Base-by-base conservation (phyloP, 2,113 vertebrate species). In the Daubentonia madagascariensis region DNA sequence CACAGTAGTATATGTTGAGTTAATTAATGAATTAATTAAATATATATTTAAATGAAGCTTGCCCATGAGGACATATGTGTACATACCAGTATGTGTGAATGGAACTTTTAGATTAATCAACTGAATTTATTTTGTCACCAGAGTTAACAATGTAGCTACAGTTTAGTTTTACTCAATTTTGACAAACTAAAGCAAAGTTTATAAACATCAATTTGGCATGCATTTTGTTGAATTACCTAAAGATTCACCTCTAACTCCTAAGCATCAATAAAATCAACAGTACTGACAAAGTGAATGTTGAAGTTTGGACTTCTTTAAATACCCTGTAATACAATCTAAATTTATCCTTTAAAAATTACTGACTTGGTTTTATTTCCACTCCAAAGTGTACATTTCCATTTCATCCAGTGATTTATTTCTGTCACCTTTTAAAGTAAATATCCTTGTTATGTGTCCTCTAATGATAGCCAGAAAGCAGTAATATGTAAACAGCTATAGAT, bases 401-500 rank as follows among this genome's bases (percentile, higher is more conserved):
- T 48, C 45, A 90, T 25, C 45, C 75, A 25, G 32, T 88, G 70
- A 87, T 65, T 54, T 92, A 73, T 89, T 57, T 83, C 43, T 95
- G 23, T 57, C 87, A 90, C n/a, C 35, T 73, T 95, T 83, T 57
- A 75, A 85, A 63, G 20, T 87, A 90, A 95, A 92, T 92, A 72
- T 50, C 37, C 54, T 94, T 96, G 73, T 81, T 94, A 35, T 40
- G 2, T 84, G 35, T 48, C 61, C 50, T 95, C 11, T 84, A 57
- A 84, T 92, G 40, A 65, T 40, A 93, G 43, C 40, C 45, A 84
- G 35, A 48, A 63, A 76, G 57, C 25, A 85, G 45, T 52, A 23
- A 79, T 83, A 75, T 80, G 25, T 85, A 81, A 92, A 92, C 3
- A 73, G 35, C 37, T 73, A 63, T 6, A 87, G 70, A 18, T 78